Evolutionary conservation across 2,113 vertebrate species (phyloP).

Genomic region (Helogale parvula): DNA sequence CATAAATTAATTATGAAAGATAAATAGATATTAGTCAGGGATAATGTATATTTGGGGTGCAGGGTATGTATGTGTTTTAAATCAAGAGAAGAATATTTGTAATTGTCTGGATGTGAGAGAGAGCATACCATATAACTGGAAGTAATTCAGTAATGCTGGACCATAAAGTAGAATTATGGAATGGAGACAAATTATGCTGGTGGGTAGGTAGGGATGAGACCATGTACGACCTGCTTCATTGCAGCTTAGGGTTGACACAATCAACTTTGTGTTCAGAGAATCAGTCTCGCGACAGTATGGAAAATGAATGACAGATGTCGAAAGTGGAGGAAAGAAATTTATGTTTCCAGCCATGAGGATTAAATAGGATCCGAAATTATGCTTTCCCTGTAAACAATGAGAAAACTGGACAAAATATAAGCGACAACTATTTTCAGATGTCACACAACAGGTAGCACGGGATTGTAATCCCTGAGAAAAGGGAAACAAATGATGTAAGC

Average conservation of each 20-base stretch:
- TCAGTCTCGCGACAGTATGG: not conserved
- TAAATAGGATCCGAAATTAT: not conserved
- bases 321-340: slow-evolving; percentile 3
- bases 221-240: not conserved
- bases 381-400: not conserved
- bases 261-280: not conserved
- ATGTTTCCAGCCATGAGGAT: not conserved
- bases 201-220: not conserved
- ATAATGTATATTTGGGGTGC: not conserved
- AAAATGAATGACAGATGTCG: not conserved
- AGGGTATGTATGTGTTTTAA: not conserved
- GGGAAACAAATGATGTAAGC: not conserved
- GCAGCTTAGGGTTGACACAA: not conserved
- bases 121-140: not conserved
- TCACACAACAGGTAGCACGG: not conserved
- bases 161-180: not conserved
- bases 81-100: not conserved
- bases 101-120: not conserved
- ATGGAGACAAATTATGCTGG: not conserved
- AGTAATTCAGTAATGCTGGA: not conserved
- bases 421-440: slow-evolving; percentile 17
- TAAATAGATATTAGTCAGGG: not conserved
- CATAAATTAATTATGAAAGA: not conserved
- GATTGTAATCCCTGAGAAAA: not conserved
- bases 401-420: slow-evolving; percentile 2